Base-by-base conservation (phyloP, 2,888 invertebrate species). In the Mellilla xanthometata region DNA sequence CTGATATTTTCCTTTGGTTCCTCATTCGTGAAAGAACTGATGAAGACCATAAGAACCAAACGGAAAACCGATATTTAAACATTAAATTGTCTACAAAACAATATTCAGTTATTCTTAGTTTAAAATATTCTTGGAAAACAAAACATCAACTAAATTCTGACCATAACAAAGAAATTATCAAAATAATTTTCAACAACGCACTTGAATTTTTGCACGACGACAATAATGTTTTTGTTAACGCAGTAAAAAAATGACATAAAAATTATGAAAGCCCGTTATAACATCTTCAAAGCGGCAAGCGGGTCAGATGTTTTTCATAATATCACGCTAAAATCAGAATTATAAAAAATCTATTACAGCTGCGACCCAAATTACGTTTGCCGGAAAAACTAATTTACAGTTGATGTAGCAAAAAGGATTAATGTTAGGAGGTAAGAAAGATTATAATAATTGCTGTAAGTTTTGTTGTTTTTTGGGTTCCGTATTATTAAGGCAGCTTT, bases 381-480 rank as follows among this genome's bases (percentile, higher is more conserved):
- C 27, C 12, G 36, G 42, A 55, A 52, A 49, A 49, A 47, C 30
- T 23, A 13, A 41, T 47, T 47, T 54, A 52, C 54, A 47, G 44
- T 42, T 13, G 26, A 12, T 39, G 22, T 34, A 5, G 31, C n/a
- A 27, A 34, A 44, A 46, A 26, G 28, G 19, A 33, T 39, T 15
- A 27, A 34, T 23, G 11, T n/a, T 29, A 39, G 29, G 39, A 39
- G 34, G 15, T 39, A 30, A 26, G 24, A 45, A 30, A 30, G 39
- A 45, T 39, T 45, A n/a, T n/a, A n/a, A n/a, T n/a, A 32, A 31
- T 30, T 26, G 24, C 35, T 31, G 39, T 40, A 39, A 24, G 23
- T 44, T 31, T 26, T 39, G 26, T 48, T 29, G 30, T 59, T 56
- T 52, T 56, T n/a, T n/a, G n/a, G n/a, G n/a, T n/a, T n/a, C n/a